Percentiles rank a stretch among this genome's conserved stretches.
These are phyloP conservation scores for Chaetodon auriga DNA, from an alignment of 2,113 vertebrate genomes.

Conservation along the genomic window DNA sequence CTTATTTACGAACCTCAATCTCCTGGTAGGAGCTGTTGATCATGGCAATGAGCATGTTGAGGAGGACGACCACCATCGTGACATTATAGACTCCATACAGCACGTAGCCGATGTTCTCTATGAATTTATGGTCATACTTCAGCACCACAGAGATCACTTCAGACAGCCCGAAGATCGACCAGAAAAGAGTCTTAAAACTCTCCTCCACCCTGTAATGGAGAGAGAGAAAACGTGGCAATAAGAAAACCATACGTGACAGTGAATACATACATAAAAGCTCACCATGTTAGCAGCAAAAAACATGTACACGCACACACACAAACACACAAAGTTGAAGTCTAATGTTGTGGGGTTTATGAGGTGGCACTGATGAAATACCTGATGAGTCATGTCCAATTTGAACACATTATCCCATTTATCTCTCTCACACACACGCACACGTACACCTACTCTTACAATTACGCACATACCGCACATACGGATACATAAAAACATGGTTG, in stretches of 20 bases:
- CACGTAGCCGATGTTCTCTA: constrained; percentile 98
- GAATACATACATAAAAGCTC: constrained; percentile 23
- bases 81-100: constrained; percentile 97
- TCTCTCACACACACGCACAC: constrained; percentile 1
- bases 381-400: constrained; percentile 69
- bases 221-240: constrained; percentile 3
- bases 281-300: constrained; percentile 8
- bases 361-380: constrained; percentile 68
- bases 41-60: constrained; percentile 99
- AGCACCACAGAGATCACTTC: constrained; percentile 98
- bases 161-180: constrained; percentile 98
- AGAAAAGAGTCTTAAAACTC: constrained; percentile 98
- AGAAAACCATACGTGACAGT: constrained; percentile 5
- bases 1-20: constrained; percentile 89
- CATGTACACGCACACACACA: constrained; percentile 8
- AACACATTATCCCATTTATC: constrained; percentile 46
- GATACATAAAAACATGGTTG: not conserved
- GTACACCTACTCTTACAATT: not conserved
- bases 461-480: constrained; percentile 13
- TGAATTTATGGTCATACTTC: constrained; percentile 98
- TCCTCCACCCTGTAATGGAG: constrained; percentile 91
- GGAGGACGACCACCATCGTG: constrained; percentile 98
- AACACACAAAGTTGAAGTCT: constrained; percentile 24
- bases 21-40: constrained; percentile 99
- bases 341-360: constrained; percentile 59